Evolutionary conservation across 30 jellyfish, hydroid and myxozoan species (phyloP), one percentile per base, ranked within the genome.

Genomic region (Hydractinia symbiolongicarpus): DNA sequence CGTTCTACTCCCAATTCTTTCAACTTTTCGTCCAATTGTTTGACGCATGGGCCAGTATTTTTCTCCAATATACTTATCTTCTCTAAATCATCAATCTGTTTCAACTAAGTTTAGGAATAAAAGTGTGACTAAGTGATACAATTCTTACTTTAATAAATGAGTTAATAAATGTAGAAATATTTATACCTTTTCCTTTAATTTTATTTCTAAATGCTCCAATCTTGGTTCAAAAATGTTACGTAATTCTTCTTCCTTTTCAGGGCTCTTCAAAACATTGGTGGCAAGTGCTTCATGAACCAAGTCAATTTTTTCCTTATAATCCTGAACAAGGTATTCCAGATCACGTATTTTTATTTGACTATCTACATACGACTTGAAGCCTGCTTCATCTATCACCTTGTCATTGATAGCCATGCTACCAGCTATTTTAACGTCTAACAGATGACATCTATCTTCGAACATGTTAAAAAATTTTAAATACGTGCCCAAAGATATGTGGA

Each of bases 361-460:
- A 64, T 64, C 74, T n/a, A 51, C 19, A 30, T 30, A 30, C 44
- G 44, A 30, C 44, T 30, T 30, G 44, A 30, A 30, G 44, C 44
- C 44, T 30, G 2, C 44, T 30, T 30, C 44, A 64, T n/a, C 17
- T n/a, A n/a, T 64, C 52, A 13, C 9, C 1, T 11, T 58, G 69
- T 58, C 3, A 58, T 13, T 51, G 40, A 51, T 64, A 13, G 52
- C 74, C 19, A n/a, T 64, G 6, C 40, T 7, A 1, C 52, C 74
- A 1, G 74, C 74, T 44, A 64, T 64, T 64, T 64, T 64, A 4
- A 51, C 40, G 74, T 64, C 19, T 51, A 64, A 13, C 74, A 64
- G 40, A 51, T 64, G 40, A 64, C 74, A 64, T 51, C 74, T 64
- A 13, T 64, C 74, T 51, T 64, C 19, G 16, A 64, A 51, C 74